Conservation (phyloP, 2,797 vertebrate genomes). For the Aldrovandia affinis region DNA sequence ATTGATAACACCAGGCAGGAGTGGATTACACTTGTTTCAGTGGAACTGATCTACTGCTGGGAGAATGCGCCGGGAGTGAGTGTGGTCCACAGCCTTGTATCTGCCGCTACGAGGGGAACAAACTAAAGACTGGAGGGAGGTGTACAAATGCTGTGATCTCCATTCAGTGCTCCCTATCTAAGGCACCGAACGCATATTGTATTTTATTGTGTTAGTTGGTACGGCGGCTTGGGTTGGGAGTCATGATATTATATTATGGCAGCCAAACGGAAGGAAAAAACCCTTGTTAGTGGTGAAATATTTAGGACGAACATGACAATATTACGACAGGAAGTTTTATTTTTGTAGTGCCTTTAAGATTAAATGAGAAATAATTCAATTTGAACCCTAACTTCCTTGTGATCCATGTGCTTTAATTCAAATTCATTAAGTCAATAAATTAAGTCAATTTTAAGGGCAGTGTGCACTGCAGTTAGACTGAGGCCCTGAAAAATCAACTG, state of each 20-base stretch:
- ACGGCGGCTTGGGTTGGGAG: neutral
- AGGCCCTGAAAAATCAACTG: too few species aligned
- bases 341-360: too few species aligned
- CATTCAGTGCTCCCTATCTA: too few species aligned
- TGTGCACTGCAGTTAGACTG: too few species aligned
- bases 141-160: neutral
- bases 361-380: too few species aligned
- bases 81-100: neutral
- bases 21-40: conserved; percentile 11
- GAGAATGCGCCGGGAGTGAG: neutral
- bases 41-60: neutral
- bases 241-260: neutral
- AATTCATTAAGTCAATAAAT: too few species aligned
- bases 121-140: too few species aligned
- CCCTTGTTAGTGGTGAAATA: neutral
- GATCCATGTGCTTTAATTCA: too few species aligned
- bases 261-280: neutral
- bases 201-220: too few species aligned
- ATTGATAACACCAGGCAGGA: neutral
- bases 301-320: neutral
- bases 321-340: neutral
- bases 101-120: neutral
- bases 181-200: too few species aligned
- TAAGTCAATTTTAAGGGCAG: too few species aligned
- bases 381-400: too few species aligned